Percentiles rank a stretch among this genome's conserved stretches.
Evolutionary conservation across 1,140 invertebrate genomes (phyloP).

Genomic region (Drosophila busckii): DNA sequence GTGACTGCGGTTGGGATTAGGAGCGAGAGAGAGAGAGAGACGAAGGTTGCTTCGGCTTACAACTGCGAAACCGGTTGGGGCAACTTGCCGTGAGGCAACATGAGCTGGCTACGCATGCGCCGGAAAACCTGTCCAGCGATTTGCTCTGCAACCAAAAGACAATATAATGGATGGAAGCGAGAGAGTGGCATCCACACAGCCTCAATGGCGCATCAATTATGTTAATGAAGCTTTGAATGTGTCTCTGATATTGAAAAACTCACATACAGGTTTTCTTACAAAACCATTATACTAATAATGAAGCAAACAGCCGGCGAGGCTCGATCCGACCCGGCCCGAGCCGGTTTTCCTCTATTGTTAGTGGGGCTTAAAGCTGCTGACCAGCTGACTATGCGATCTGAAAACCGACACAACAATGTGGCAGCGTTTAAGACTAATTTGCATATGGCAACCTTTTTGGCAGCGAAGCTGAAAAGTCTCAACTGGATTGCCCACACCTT

Average conservation of each 20-base stretch:
- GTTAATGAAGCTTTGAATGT: slow-evolving; percentile 72
- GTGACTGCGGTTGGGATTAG: not conserved
- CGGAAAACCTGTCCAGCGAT: slow-evolving; percentile 66
- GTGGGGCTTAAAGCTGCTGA: slow-evolving; percentile 8
- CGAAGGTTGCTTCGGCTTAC: not conserved
- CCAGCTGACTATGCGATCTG: too few relatives aligned
- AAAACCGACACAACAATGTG: too few relatives aligned
- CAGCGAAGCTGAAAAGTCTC: slow-evolving; percentile 2
- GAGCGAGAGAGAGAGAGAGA: slow-evolving; percentile 7
- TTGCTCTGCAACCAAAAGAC: slow-evolving; percentile 58
- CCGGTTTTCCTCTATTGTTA: slow-evolving; percentile 56
- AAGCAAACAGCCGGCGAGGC: slow-evolving; percentile 36
- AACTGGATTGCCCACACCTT: slow-evolving; percentile 37
- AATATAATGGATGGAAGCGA: slow-evolving; percentile 49
- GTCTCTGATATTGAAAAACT: slow-evolving; percentile 66
- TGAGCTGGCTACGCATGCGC: slow-evolving; percentile 35
- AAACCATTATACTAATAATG: not conserved
- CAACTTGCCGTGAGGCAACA: too few relatives aligned
- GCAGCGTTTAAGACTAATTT: slow-evolving; percentile 54
- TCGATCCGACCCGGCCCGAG: slow-evolving; percentile 18
- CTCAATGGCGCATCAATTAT: slow-evolving; percentile 74
- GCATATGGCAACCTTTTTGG: slow-evolving; percentile 63
- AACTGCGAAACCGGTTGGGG: slow-evolving; percentile 60
- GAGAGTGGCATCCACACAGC: slow-evolving; percentile 22
- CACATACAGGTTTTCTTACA: slow-evolving; percentile 20